Conservation (phyloP, 2,888 invertebrate species). For the Dryocosmus kuriphilus region DNA sequence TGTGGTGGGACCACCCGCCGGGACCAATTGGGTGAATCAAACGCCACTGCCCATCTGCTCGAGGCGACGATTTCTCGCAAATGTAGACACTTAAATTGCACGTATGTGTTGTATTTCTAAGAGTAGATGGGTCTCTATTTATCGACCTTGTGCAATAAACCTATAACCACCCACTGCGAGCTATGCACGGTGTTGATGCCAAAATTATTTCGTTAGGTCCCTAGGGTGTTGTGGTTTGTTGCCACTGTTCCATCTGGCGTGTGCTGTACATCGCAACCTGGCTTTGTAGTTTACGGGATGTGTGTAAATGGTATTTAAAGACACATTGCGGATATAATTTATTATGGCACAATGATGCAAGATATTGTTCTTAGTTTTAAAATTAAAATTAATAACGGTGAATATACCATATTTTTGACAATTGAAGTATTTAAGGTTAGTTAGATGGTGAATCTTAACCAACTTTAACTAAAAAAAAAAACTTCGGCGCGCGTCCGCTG, state of each 20-base stretch:
- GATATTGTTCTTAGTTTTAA: not conserved
- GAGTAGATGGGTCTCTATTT: constrained; percentile 32
- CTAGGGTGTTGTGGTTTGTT: constrained; percentile 26
- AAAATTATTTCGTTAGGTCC: constrained; percentile 43
- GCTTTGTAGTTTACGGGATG: not conserved
- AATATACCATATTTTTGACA: no score
- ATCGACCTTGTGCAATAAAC: constrained; percentile 40
- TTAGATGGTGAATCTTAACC: no score
- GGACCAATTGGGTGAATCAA: constrained; percentile 42
- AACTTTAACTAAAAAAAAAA: no score
- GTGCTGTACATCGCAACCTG: not conserved
- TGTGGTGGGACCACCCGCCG: constrained; percentile 31
- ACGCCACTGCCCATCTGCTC: constrained; percentile 38
- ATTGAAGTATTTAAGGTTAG: no score
- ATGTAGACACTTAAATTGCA: constrained; percentile 25
- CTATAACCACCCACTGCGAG: constrained; percentile 34
- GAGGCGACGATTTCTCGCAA: constrained; percentile 10
- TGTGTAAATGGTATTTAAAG: not conserved
- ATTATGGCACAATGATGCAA: not conserved
- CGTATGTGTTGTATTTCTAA: not conserved
- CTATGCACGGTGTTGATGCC: constrained; percentile 36
- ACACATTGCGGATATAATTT: not conserved
- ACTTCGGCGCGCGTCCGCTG: no score
- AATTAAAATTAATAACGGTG: no score
- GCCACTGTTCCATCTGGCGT: constrained; percentile 29